Evolutionary conservation across 2,888 invertebrate species (phyloP).

Genomic region (Asteroscopus sphinx): DNA sequence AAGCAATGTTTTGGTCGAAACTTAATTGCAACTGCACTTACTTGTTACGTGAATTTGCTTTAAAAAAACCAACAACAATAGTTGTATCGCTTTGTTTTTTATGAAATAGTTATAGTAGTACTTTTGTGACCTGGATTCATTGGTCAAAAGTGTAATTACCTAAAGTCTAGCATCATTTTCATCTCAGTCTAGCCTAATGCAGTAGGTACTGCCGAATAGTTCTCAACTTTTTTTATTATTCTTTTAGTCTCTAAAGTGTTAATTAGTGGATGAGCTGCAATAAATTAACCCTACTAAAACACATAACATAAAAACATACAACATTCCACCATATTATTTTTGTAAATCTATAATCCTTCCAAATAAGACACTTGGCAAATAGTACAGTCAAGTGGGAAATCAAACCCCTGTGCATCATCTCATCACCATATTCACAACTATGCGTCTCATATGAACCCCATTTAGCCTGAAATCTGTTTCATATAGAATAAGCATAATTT

Average conservation of each 20-base stretch:
- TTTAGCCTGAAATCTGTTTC: conserved; percentile 56
- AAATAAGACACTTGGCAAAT: conserved; percentile 25
- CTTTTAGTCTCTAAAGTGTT: conserved; percentile 41
- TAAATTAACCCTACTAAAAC: conserved; percentile 60
- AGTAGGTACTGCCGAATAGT: conserved; percentile 28
- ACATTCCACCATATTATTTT: conserved; percentile 84
- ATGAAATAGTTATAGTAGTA: too few relatives aligned
- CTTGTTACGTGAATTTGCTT: too few relatives aligned
- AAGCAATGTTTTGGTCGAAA: too few relatives aligned
- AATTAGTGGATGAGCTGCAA: conserved; percentile 42
- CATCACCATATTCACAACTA: conserved; percentile 50
- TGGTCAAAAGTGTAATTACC: too few relatives aligned
- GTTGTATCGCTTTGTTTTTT: too few relatives aligned
- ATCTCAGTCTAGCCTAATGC: conserved; percentile 28
- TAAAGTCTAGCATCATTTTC: conserved; percentile 38
- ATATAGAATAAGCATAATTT: conserved; percentile 79
- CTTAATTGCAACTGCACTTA: too few relatives aligned
- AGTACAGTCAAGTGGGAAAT: conserved; percentile 20
- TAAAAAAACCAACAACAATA: too few relatives aligned
- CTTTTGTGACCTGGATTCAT: too few relatives aligned
- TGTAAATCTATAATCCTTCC: conserved; percentile 66
- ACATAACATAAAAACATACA: conserved; percentile 62
- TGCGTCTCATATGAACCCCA: conserved; percentile 47
- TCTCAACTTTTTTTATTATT: conserved; percentile 16
- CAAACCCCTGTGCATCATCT: conserved; percentile 21